Conservation (phyloP, 2,113 vertebrate species). For the human (Homo sapiens) region GRCh38 chr12:92779001-92779500, state of each 20-base stretch:
- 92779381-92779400: neutral
- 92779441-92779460: neutral
- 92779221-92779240: slow-evolving; percentile 86
- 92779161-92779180: slow-evolving; percentile 87
- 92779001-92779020: slow-evolving; percentile 34
- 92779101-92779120: slow-evolving; percentile 84
- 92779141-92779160: slow-evolving; percentile 89
- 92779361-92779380: neutral
- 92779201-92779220: slow-evolving; percentile 89
- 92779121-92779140: slow-evolving; percentile 86
- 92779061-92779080: slow-evolving; percentile 11
- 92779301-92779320: slow-evolving; percentile 79
- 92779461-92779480: neutral
- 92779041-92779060: neutral
- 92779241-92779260: slow-evolving; percentile 96
- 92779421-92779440: slow-evolving; percentile 39
- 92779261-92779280: slow-evolving; percentile 95
- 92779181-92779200: slow-evolving; percentile 87
- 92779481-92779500: slow-evolving; percentile 2
- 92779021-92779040: neutral
- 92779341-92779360: neutral
- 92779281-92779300: slow-evolving; percentile 91
- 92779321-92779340: slow-evolving; percentile 14
- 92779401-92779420: neutral
- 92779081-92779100: neutral